Evolutionary conservation across 1,140 invertebrate species (phyloP), one percentile per base, ranked within the genome.

Genomic region (Venturia canescens): DNA sequence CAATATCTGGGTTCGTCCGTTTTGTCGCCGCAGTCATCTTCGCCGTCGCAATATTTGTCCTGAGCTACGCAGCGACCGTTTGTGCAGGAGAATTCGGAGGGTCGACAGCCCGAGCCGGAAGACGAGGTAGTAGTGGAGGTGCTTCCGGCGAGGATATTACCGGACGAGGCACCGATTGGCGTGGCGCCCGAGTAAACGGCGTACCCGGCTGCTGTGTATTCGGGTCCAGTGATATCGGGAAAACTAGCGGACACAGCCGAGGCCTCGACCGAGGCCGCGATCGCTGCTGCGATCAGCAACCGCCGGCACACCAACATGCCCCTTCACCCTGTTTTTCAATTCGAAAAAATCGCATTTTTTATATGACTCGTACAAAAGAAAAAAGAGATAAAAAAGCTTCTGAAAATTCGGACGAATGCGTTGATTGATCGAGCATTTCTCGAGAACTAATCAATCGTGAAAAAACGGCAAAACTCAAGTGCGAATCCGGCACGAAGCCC

Each of bases 11-110:
- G 95, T 89, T 97, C 96, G 88, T 97, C 96, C 74, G 94, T 95
- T 85, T 95, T 95, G 89, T 97, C 96, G 3, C 93, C 93, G 87
- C 96, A 97, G 89, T 97, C 96, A 84, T 96, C 94, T 79, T 94
- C 93, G 6, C 96, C 96, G 88, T 97, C 96, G 89, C 96, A 97
- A 90, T 93, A 96, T 84, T 94, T 94, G 89, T 96, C 95, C 86
- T 95, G 92, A 9, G 94, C 93, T 83, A 97, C 93, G 90, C 96
- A 97, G 83, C 94, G 93, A 50, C 94, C 94, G 38, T 94, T 95
- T 84, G 94, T 93, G 90, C 95, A 96, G 77, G 92, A 92, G 86
- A 91, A 94, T 86, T 95, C 93, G 44, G 94, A 94, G 26, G 93
- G 88, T 74, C 91, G 90, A 87, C 94, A 94, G 81, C 84, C 81